Base-by-base conservation (phyloP, 2,797 vertebrate genomes). In the Eospalax fontanierii region DNA sequence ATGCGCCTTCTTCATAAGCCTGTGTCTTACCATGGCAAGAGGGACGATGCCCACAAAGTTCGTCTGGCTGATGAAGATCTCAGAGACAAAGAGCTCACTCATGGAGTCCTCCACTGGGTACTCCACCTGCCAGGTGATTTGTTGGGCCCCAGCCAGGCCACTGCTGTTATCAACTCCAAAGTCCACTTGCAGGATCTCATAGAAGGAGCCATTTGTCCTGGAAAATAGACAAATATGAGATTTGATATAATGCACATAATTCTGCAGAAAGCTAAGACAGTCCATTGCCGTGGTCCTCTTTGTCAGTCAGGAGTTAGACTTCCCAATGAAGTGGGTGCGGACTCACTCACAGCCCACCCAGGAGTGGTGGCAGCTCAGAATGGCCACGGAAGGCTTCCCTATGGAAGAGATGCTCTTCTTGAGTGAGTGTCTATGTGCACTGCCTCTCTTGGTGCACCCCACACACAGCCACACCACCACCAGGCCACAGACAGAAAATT, bases 131-230 rank as follows among this genome's bases (percentile, higher is more conserved):
- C 99, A 99, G 97, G 99, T 99, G 10, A 99, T 98, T 21, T 99
- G 99, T 98, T 99, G 99, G 14, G 99, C 99, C 1, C 99, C 98
- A 0, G 99, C 99, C 98, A 98, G 98, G 92, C 98, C 98, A 88
- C 99, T 99, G 78, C 98, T 98, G 61, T 99, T 99, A 97, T 99
- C 99, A 0, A 99, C 97, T 96, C 99, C 99, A 24, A 99, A 99
- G 94, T 99, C 99, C 98, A 99, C 98, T 98, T 99, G 99, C 98
- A 99, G 98, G 98, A 99, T 99, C 98, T 99, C 99, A 0, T 99
- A 99, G 40, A 99, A 98, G 19, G 99, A 98, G 43, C 97, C 98
- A 22, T 99, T 99, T 86, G 97, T 97, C 97, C 99, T 99, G 97
- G 35, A 95, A 95, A n/a, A 93, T 35, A 91, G 86, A 71, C 21